phyloP scores from a whole-genome alignment of 2,888 invertebrate species.

The Zootermopsis nevadensis region DNA sequence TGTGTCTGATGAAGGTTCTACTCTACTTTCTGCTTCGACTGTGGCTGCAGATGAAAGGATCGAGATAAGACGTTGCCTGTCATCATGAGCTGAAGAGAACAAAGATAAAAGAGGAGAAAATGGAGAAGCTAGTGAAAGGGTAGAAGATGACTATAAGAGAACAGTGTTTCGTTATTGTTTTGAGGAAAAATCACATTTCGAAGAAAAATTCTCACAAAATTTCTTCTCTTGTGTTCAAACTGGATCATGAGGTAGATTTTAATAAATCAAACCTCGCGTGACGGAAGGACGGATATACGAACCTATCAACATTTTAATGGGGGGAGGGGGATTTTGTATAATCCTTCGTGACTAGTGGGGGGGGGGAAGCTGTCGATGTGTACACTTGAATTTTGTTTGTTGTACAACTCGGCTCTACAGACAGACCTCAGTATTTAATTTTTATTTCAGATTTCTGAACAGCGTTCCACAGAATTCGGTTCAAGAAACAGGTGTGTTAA shows the following conservation, averaged over 20 bases:
- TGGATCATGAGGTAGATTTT: neutral
- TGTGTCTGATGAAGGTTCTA: neutral
- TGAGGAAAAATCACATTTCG: neutral
- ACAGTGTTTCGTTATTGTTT: neutral
- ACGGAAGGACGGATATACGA: neutral
- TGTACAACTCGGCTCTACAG: neutral
- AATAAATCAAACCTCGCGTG: neutral
- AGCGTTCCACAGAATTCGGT: neutral
- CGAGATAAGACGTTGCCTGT: neutral
- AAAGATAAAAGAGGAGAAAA: neutral
- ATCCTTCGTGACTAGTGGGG: neutral
- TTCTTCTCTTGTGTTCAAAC: neutral
- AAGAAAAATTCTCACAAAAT: neutral
- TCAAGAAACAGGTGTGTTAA: too few species aligned
- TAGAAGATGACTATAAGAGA: neutral
- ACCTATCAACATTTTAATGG: neutral
- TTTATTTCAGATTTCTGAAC: neutral
- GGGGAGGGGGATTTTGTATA: neutral
- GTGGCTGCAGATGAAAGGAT: neutral
- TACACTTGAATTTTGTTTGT: neutral
- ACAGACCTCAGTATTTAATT: neutral
- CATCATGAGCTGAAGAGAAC: neutral
- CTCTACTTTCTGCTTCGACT: neutral
- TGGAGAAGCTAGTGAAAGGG: neutral
- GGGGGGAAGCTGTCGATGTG: neutral